Conservation (phyloP, 1,140 invertebrate species). For the Orchesella cincta region DNA sequence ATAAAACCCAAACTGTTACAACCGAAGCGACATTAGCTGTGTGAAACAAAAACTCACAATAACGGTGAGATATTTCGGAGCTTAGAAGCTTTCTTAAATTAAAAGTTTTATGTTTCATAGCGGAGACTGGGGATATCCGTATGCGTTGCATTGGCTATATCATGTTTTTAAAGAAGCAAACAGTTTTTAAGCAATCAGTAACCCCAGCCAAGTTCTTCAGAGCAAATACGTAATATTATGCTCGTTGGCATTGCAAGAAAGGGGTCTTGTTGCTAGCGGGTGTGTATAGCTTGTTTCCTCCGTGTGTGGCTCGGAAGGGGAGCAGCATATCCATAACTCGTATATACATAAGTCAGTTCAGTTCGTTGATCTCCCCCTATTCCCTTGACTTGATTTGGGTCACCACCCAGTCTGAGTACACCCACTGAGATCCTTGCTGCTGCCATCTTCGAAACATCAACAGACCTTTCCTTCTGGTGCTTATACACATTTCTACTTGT, state of each 20-base stretch:
- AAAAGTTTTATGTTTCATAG: no score
- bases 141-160: no score
- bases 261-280: neutral
- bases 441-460: conserved; percentile 9
- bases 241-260: neutral
- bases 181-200: neutral
- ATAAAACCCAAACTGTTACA: no score
- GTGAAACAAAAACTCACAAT: no score
- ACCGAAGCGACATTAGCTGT: no score
- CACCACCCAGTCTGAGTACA: neutral
- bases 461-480: neutral
- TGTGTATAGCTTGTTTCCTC: neutral
- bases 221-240: neutral
- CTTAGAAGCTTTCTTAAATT: no score
- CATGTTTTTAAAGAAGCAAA: neutral
- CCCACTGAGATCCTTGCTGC: conserved; percentile 1
- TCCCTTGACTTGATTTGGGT: neutral
- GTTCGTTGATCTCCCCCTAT: conserved; percentile 24
- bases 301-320: neutral
- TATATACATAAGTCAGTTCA: neutral
- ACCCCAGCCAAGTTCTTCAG: neutral
- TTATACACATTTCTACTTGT: no score
- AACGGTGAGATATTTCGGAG: no score
- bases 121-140: no score
- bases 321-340: neutral